Percentiles rank a stretch among this genome's conserved stretches.
phyloP scores from a whole-genome alignment of 64 coral and sea anemone species.

The Anthopleura sola region DNA sequence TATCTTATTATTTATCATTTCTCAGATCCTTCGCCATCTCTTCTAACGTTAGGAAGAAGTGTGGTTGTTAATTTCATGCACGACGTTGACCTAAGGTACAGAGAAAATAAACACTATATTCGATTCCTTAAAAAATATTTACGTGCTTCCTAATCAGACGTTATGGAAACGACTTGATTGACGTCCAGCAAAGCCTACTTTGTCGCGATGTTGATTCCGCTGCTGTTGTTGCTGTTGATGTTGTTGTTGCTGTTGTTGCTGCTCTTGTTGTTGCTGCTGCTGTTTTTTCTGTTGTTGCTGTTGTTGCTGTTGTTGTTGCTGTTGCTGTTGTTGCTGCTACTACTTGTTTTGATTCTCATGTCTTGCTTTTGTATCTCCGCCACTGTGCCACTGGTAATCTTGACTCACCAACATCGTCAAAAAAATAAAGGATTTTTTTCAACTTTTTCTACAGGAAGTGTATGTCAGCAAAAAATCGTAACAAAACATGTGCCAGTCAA shows the following conservation, averaged over 20 bases:
- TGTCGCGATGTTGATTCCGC: too few species aligned
- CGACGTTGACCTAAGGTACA: slow-evolving; percentile 55
- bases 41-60: slow-evolving; percentile 76
- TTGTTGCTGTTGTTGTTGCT: not conserved
- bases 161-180: too few species aligned
- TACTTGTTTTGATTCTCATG: too few species aligned
- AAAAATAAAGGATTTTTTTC: not conserved
- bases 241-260: not conserved
- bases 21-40: slow-evolving; percentile 59
- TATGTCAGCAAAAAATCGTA: slow-evolving; percentile 11
- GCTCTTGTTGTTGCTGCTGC: not conserved
- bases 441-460: slow-evolving; percentile 8
- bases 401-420: too few species aligned
- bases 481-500: slow-evolving; percentile 12
- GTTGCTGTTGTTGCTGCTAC: too few species aligned
- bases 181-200: too few species aligned
- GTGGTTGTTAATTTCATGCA: slow-evolving; percentile 73
- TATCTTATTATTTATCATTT: not conserved
- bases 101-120: not conserved
- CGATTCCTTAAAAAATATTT: too few species aligned
- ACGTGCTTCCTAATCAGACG: too few species aligned
- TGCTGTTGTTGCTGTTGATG: not conserved
- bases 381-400: too few species aligned
- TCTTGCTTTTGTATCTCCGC: too few species aligned
- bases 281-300: too few species aligned